Base-by-base conservation (phyloP, 2,888 invertebrate species). In the Leptinotarsa rubiginosa region DNA sequence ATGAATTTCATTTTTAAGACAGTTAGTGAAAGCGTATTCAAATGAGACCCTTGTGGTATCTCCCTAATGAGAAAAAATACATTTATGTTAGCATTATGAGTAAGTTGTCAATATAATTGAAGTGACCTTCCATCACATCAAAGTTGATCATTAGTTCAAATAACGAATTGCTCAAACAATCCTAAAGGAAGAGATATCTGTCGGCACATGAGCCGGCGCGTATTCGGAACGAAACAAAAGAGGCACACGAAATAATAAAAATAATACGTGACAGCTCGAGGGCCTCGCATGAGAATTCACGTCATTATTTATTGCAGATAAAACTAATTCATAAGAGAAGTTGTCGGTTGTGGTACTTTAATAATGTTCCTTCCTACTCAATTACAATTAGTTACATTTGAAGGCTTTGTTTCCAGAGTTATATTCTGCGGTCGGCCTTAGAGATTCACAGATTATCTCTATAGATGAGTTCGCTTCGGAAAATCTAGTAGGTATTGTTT, bases 271-370 rank as follows among this genome's bases (percentile, higher is more conserved):
- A 85, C 83, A 79, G 84, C 84, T 83, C 69, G 79, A 70, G 84
- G 85, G 83, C 74, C 77, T 80, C 76, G 81, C 82, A 82, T 83
- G 84, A 84, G 84, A 85, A 84, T 84, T 82, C 81, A 84, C 84
- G 83, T 84, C 84, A 85, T 85, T 85, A 84, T 83, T 84, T 83
- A 83, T 84, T 81, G 83, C 82, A 84, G 84, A 84, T 84, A 84
- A 85, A 85, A 75, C 69, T 84, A 83, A 84, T 84, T 83, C 83
- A 81, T 83, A 83, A 82, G 81, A 79, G 78, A 65, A 79, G 77
- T 79, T 72, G 75, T 70, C 76, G 78, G 74, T 71, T 75, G 75
- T 75, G 71, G 72, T 78, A 65, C 77, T 74, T 78, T 79, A 80
- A 78, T 77, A 78, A 75, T 73, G 76, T 75, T 78, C 74, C 75